Percentiles rank a stretch among this genome's conserved stretches.
These are phyloP conservation scores for Antheraea mylitta DNA, from an alignment of 1,140 invertebrate species.

Conservation along the genomic window DNA sequence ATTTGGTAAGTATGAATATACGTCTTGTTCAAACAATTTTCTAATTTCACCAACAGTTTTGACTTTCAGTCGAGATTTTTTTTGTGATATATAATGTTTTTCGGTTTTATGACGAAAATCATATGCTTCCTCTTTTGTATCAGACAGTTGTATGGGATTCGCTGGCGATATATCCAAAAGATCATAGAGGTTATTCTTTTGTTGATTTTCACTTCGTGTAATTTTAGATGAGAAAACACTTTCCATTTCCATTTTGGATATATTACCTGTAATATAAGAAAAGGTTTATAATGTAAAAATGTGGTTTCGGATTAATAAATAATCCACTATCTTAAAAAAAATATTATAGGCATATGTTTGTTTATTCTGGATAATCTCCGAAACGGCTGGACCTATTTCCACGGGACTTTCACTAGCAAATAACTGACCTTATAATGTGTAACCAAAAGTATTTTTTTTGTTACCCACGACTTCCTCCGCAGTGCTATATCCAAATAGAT, in stretches of 20 bases:
- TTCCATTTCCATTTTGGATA: slow-evolving; percentile 41
- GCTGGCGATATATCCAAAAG: slow-evolving; percentile 44
- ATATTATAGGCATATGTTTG: too few species aligned
- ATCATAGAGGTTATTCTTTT: slow-evolving; percentile 53
- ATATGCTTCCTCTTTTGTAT: slow-evolving; percentile 27
- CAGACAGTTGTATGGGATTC: slow-evolving; percentile 30
- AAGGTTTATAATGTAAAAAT: background rate
- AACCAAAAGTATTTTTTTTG: too few species aligned
- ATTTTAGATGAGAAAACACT: slow-evolving; percentile 58
- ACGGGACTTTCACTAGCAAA: too few species aligned
- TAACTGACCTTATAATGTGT: too few species aligned
- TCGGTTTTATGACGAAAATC: slow-evolving; percentile 50
- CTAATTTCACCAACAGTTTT: slow-evolving; percentile 61
- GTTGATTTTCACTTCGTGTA: slow-evolving; percentile 34
- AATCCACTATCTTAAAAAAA: too few species aligned
- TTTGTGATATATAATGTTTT: slow-evolving; percentile 60
- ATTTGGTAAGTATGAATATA: slow-evolving; percentile 39
- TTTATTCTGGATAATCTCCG: too few species aligned
- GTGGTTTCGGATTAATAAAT: too few species aligned
- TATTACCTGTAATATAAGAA: background rate
- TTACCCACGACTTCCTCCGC: too few species aligned
- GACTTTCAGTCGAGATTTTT: slow-evolving; percentile 55
- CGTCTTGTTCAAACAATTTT: slow-evolving; percentile 51
- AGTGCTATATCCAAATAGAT: too few species aligned
- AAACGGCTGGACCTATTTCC: too few species aligned